A percentile compares a stretch with the other conserved stretches of the same genome.
Evolutionary conservation across 2,113 vertebrate species (phyloP).

Genomic region (Catharus bicknelli): DNA sequence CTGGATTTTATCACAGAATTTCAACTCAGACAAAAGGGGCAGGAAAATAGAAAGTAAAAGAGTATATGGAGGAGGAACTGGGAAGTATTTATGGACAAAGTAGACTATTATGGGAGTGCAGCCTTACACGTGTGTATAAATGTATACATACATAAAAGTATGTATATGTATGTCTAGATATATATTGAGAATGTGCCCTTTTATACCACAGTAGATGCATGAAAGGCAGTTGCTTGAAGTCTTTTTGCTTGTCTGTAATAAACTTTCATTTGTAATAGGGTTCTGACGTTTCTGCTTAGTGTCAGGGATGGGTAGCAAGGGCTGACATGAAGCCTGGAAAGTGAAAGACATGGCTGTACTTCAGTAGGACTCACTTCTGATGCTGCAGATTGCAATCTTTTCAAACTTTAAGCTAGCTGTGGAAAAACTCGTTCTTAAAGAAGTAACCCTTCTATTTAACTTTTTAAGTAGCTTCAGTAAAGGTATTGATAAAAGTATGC

Average conservation of each 20-base stretch:
- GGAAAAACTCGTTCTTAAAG: background rate
- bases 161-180: too few relatives aligned
- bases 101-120: background rate
- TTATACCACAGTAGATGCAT: background rate
- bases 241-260: background rate
- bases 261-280: background rate
- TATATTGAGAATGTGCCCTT: background rate
- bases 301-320: background rate
- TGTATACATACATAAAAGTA: too few relatives aligned
- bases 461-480: background rate
- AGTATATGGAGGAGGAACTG: background rate
- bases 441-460: background rate
- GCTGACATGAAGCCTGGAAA: background rate
- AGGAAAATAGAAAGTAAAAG: background rate
- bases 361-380: background rate
- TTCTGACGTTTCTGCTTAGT: constrained; percentile 22
- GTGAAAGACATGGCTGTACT: background rate
- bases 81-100: background rate
- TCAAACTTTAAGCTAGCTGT: background rate
- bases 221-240: background rate
- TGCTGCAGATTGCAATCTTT: background rate
- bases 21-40: background rate
- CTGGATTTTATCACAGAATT: background rate
- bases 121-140: too few relatives aligned
- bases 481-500: background rate